Evolutionary conservation across 2,113 vertebrate species (phyloP).

Genomic region (Circaetus cinerascens): DNA sequence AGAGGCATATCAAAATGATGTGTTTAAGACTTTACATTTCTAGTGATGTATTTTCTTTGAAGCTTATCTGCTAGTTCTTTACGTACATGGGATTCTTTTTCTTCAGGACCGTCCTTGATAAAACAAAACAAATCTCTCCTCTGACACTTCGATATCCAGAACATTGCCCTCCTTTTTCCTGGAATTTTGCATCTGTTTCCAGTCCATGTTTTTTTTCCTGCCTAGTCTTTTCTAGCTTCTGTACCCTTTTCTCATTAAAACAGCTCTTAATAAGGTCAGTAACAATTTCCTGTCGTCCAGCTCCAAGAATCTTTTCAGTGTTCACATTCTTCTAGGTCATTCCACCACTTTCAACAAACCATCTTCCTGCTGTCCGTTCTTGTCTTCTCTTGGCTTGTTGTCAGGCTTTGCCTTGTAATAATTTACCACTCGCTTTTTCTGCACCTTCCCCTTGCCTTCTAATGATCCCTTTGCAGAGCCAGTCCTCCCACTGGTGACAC

Average conservation of each 20-base stretch:
- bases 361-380: background rate
- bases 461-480: background rate
- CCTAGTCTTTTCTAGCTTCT: background rate
- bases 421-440: background rate
- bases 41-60: background rate
- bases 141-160: background rate
- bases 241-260: background rate
- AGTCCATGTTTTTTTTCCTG: background rate
- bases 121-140: background rate
- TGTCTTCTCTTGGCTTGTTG: background rate
- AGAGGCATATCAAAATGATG: background rate
- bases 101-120: background rate
- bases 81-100: background rate
- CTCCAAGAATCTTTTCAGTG: slow-evolving; percentile 9
- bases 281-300: background rate
- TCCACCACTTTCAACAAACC: background rate
- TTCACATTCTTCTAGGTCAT: slow-evolving; percentile 44
- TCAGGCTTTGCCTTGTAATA: background rate
- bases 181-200: background rate
- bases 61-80: background rate
- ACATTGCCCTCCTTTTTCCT: background rate
- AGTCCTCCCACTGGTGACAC: background rate
- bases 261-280: slow-evolving; percentile 23
- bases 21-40: background rate
- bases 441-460: background rate